Percentiles rank a stretch among this genome's conserved stretches.
phyloP scores from a whole-genome alignment of 2,113 vertebrate species.

The Mugil cephalus region DNA sequence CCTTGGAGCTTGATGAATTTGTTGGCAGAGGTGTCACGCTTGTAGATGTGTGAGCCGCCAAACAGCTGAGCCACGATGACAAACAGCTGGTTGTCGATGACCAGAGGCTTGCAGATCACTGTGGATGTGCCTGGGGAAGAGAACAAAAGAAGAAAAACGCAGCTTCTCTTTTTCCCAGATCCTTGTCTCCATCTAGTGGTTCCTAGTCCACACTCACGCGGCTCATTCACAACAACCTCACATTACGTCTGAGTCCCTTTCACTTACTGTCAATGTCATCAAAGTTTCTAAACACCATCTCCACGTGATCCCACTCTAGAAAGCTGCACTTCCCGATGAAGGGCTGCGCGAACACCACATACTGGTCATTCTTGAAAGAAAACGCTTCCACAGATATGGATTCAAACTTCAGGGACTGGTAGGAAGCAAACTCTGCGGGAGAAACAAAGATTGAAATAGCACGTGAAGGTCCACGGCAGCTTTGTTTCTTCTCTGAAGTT shows the following conservation, averaged over 20 bases:
- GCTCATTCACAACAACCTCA: constrained; percentile 1
- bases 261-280: constrained; percentile 96
- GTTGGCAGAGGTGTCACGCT: constrained; percentile 94
- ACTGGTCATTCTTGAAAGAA: constrained; percentile 93
- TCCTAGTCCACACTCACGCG: background rate
- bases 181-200: constrained; percentile 31
- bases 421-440: constrained; percentile 93
- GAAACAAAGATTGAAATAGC: constrained; percentile 2
- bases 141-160: background rate
- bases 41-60: constrained; percentile 98
- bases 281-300: constrained; percentile 97
- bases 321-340: constrained; percentile 98
- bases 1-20: constrained; percentile 99
- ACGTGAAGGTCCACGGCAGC: background rate
- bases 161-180: background rate
- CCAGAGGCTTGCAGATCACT: constrained; percentile 97
- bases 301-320: constrained; percentile 98
- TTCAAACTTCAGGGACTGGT: constrained; percentile 94
- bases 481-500: background rate
- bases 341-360: constrained; percentile 96
- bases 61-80: constrained; percentile 98
- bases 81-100: constrained; percentile 95
- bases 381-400: constrained; percentile 97
- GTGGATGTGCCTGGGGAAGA: constrained; percentile 92
- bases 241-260: background rate